Base-by-base conservation (phyloP, 2,888 invertebrate species). In the Drosophila nr. perissopoda region DNA sequence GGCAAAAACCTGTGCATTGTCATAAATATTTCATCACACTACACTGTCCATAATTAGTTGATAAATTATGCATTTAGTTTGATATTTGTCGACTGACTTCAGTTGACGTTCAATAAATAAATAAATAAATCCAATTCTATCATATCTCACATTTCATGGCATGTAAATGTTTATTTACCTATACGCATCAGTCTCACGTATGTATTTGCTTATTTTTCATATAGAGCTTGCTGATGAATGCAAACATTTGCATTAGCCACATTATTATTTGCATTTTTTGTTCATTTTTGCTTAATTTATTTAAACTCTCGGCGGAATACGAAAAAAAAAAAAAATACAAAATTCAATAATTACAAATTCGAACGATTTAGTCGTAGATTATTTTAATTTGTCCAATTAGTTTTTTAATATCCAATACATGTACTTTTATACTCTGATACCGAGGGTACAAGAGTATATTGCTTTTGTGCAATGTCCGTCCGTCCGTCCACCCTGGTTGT, bases 61-160 rank as follows among this genome's bases (percentile, higher is more conserved):
- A 31, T 77, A 29, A 64, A 66, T 77, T 53, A 78, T 76, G 64
- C 56, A 64, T 65, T 49, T 49, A 49, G 38, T 31, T 68, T 48
- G 33, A 58, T 29, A 61, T 70, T 74, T 67, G 51, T 10, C 5
- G 52, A 21, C 11, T 6, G 21, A 1, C 8, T 16, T 25, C 1
- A 21, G 7, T 45, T 45, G 45, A 7, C 7, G 45, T 25, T 16
- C 16, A 25, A 16, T 8, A 45, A 16, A 25, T 18, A 10, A 61
- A 63, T 62, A 57, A 59, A 40, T 34, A 40, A 29, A 29, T 45
- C 29, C 10, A 63, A 4, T 2, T 11, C 4, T 0, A 11, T 33
- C 33, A 33, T 4, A 33, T 33, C 33, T 33, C 33, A 11, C 33
- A 33, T 33, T 11, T 36, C 36, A 5, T 18, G 16, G 16, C 33